Percentiles rank a stretch among this genome's conserved stretches.
Evolutionary conservation across 2,113 vertebrate species (phyloP).

Genomic region (Cavia porcellus): DNA sequence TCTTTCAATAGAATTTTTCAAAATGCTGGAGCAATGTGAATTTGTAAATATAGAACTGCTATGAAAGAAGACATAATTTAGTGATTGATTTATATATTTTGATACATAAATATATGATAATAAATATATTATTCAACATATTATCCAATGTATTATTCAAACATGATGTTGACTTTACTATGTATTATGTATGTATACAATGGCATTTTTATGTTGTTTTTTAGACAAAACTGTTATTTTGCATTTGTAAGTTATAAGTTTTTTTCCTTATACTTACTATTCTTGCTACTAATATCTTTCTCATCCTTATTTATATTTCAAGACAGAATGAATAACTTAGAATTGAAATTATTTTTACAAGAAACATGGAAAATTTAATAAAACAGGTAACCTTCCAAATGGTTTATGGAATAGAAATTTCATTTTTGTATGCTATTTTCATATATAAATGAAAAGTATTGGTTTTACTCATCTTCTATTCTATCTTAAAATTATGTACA

Average conservation of each 20-base stretch:
- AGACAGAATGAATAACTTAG: neutral
- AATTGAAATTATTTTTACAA: neutral
- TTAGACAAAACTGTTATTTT: slow-evolving; percentile 10
- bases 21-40: neutral
- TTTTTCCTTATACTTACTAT: neutral
- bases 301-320: neutral
- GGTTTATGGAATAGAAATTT: neutral
- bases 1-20: neutral
- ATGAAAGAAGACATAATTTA: neutral
- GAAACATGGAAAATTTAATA: slow-evolving; percentile 24
- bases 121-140: too few species aligned
- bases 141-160: neutral
- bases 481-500: neutral
- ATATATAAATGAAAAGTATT: neutral
- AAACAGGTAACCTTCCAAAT: neutral
- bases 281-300: neutral
- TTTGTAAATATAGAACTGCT: neutral
- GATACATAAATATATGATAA: neutral
- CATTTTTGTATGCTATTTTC: slow-evolving; percentile 3
- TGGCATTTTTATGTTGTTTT: neutral
- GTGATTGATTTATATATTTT: neutral
- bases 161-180: neutral
- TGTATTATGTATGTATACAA: neutral
- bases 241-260: neutral
- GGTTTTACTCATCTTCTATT: slow-evolving; percentile 10